These are phyloP conservation scores for Bufo gargarizans DNA, from an alignment of 2,113 vertebrate genomes.

Conservation along the genomic window DNA sequence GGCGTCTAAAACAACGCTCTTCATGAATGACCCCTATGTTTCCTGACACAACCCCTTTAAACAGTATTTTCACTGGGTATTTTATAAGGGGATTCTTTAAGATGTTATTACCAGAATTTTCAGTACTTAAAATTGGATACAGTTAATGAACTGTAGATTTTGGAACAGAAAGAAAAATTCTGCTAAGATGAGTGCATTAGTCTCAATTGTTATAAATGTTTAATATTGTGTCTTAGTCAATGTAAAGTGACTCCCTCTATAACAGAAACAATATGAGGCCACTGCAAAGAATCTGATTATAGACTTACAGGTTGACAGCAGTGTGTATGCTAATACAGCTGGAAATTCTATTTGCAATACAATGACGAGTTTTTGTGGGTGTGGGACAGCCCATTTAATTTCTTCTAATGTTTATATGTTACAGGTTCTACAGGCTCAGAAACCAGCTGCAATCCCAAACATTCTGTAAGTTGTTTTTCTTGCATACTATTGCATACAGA, in stretches of 20 bases:
- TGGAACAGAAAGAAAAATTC: too few species aligned
- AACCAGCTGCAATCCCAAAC: not conserved
- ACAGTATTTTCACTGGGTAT: too few species aligned
- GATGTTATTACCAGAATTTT: too few species aligned
- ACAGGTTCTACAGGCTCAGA: not conserved
- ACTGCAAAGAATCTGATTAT: not conserved
- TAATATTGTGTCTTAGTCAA: not conserved
- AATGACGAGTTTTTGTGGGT: not conserved
- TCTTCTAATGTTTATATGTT: not conserved
- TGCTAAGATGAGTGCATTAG: too few species aligned
- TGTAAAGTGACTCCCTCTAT: not conserved
- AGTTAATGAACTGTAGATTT: too few species aligned
- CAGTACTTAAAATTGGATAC: too few species aligned
- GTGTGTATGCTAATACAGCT: not conserved
- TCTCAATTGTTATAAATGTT: too few species aligned
- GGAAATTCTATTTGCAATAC: not conserved
- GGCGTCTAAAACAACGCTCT: too few species aligned
- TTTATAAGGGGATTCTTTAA: too few species aligned
- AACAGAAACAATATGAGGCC: not conserved
- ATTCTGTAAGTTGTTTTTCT: conserved; percentile 9
- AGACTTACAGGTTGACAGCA: not conserved
- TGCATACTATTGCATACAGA: not conserved
- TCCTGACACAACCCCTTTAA: too few species aligned
- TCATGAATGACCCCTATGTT: too few species aligned
- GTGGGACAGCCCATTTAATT: not conserved